Evolutionary conservation across 1,140 invertebrate genomes (phyloP), one percentile per base, ranked within the genome.

Genomic region (Pinna nobilis): DNA sequence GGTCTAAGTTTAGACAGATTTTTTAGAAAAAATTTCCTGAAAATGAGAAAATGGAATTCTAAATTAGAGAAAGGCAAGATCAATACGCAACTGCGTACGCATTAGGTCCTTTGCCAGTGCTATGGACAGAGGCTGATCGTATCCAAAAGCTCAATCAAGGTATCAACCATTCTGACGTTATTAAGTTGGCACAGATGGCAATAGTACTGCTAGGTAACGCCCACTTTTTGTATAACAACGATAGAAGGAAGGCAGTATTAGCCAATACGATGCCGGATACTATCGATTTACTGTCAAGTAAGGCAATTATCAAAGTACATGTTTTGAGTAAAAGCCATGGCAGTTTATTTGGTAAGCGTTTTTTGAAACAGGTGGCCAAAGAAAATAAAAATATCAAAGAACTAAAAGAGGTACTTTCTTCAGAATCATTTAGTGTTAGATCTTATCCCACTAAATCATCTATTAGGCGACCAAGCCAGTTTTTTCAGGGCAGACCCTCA

Each of bases 151-250:
- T n/a, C n/a, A n/a, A n/a, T n/a, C n/a, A n/a, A n/a, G n/a, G n/a
- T n/a, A n/a, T n/a, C n/a, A n/a, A 63, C n/a, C 59, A 33, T 20
- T 39, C 59, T 6, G 59, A 63, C 20, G 59, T 63, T 44, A 63
- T 63, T 41, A 44, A 63, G 13, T 63, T 57, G 20, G 28, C n/a
- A 11, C 53, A 33, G 15, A 15, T 9, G n/a, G 30, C 30, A 11
- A 32, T 32, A 30, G 30, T 28, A 30, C n/a, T 57, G n/a, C 9
- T 30, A 9, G 53, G n/a, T n/a, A n/a, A n/a, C n/a, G n/a, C n/a
- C n/a, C n/a, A n/a, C n/a, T n/a, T n/a, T n/a, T n/a, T n/a, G 53
- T 44, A 44, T 44, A 44, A 63, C 35, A 44, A 6, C 13, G 59
- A 63, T 7, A 63, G 59, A 63, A 63, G 59, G 35, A 63, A 44